Conservation (phyloP, 1,140 invertebrate genomes). For the Lasioglossum albipes region DNA sequence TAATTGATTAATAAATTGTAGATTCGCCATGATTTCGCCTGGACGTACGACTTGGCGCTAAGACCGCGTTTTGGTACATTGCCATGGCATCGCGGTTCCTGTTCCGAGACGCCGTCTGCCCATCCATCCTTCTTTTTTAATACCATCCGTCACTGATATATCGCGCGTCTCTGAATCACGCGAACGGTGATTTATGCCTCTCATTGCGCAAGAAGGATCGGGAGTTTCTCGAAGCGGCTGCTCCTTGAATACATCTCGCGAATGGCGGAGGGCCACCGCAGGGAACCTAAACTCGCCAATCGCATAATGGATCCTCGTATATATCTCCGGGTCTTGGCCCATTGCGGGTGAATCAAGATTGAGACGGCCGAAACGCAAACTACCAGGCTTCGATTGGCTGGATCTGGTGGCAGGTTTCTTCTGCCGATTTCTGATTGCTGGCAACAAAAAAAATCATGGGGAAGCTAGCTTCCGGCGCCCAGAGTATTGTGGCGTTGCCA, state of each 20-base stretch:
- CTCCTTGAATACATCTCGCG: constrained; percentile 5
- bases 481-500: too few relatives aligned
- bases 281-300: constrained; percentile 41
- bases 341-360: constrained; percentile 7
- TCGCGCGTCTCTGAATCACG: constrained; percentile 35
- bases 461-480: too few relatives aligned
- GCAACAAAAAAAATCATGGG: background rate
- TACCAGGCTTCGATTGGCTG: background rate
- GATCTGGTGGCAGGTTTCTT: too few relatives aligned
- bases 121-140: constrained; percentile 11
- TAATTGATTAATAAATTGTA: constrained; percentile 3
- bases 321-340: constrained; percentile 1
- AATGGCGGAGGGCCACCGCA: constrained; percentile 1
- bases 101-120: background rate
- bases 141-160: constrained; percentile 42
- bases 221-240: constrained; percentile 15
- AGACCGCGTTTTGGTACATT: constrained; percentile 35
- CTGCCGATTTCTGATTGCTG: background rate
- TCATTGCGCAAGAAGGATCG: constrained; percentile 32
- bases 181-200: constrained; percentile 36
- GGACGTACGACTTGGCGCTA: constrained; percentile 19
- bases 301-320: constrained; percentile 36
- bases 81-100: constrained; percentile 28
- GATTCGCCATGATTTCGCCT: background rate
- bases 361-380: background rate